A percentile compares a stretch with the other conserved stretches of the same genome.
Conservation (phyloP, 1,140 invertebrate genomes). For the Acromyrmex charruanus region DNA sequence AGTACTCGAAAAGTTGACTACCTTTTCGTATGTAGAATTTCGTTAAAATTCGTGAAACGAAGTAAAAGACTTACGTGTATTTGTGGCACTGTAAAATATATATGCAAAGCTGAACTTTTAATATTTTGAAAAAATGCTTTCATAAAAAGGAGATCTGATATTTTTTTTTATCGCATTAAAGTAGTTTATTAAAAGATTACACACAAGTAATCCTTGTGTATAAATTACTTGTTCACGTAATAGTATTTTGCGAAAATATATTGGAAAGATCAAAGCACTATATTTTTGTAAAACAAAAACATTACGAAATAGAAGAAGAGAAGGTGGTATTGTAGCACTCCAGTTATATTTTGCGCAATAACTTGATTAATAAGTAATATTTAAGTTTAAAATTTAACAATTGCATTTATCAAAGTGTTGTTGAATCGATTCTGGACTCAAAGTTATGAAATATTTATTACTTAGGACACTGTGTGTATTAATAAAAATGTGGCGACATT, state of each 20-base stretch:
- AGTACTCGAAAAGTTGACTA: background rate
- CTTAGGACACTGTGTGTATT: too few species aligned
- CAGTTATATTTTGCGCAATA: too few species aligned
- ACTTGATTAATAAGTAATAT: too few species aligned
- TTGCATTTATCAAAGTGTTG: too few species aligned
- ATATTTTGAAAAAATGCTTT: background rate
- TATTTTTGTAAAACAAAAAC: background rate
- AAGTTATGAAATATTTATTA: too few species aligned
- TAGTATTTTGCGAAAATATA: background rate
- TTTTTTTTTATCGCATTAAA: background rate
- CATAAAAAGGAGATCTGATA: background rate
- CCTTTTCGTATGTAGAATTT: background rate
- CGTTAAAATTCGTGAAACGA: constrained; percentile 11
- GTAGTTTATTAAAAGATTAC: background rate
- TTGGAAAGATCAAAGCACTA: background rate
- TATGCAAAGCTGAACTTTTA: background rate
- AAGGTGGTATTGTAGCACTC: too few species aligned
- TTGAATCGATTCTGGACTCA: too few species aligned
- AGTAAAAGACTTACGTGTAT: background rate
- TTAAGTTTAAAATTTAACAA: too few species aligned
- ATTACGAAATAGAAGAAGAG: background rate
- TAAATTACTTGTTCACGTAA: background rate
- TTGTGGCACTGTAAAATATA: background rate
- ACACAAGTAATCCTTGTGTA: background rate
- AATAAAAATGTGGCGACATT: too few species aligned